Evolutionary conservation across 2,797 vertebrate species (phyloP).

Genomic region (Naso thynnoides): DNA sequence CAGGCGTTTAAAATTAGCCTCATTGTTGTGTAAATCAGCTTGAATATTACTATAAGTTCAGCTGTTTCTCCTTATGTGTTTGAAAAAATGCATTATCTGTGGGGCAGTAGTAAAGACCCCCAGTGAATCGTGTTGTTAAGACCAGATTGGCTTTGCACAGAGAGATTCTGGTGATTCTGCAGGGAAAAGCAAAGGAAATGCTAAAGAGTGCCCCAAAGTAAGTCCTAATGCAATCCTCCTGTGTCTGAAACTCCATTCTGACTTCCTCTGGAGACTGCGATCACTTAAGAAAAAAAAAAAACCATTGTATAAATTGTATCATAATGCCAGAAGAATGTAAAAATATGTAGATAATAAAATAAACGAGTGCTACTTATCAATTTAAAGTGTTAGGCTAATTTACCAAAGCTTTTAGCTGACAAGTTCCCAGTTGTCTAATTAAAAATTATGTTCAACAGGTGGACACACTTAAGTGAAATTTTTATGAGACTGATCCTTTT

Average conservation of each 20-base stretch:
- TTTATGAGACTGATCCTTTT: background rate
- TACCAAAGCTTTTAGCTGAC: background rate
- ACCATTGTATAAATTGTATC: background rate
- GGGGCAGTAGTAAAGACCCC: background rate
- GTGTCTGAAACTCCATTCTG: background rate
- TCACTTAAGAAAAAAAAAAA: background rate
- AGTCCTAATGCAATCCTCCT: background rate
- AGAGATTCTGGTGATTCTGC: conserved; percentile 8
- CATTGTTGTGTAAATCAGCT: conserved; percentile 47
- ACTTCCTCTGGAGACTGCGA: background rate
- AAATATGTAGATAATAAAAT: too few relatives aligned
- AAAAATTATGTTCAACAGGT: background rate
- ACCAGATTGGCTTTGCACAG: background rate
- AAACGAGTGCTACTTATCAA: background rate
- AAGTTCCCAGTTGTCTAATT: background rate
- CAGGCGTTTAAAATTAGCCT: conserved; percentile 7
- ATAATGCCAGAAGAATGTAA: background rate
- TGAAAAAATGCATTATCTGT: background rate
- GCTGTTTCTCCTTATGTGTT: conserved; percentile 9
- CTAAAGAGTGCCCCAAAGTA: background rate
- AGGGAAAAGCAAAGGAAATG: background rate
- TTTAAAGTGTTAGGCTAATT: background rate
- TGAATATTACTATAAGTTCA: conserved; percentile 32
- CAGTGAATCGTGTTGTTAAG: conserved; percentile 15
- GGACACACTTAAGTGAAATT: background rate